Evolutionary conservation across 1,140 invertebrate genomes (phyloP).

Genomic region (Metopolophium dirhodum): DNA sequence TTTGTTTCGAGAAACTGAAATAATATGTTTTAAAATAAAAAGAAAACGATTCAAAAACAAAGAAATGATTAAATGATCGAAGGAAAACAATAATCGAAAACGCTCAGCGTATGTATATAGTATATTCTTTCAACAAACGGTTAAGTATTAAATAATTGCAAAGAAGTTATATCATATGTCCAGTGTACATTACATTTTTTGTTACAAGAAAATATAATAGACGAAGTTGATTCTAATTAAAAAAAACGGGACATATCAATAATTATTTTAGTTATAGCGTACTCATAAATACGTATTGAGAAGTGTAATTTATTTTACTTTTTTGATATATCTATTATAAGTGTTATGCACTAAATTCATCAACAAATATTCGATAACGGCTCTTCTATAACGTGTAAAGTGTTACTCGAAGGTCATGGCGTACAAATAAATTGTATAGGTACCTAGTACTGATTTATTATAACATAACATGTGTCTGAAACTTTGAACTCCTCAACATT

Average conservation of each 20-base stretch:
- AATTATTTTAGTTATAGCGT: background rate
- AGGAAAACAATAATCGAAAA: constrained; percentile 1
- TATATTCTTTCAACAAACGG: background rate
- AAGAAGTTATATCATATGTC: background rate
- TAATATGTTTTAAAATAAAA: constrained; percentile 36
- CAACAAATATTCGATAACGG: background rate
- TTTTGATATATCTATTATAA: background rate
- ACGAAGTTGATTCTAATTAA: background rate
- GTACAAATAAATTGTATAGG: background rate
- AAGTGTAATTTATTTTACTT: background rate
- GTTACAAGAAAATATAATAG: background rate
- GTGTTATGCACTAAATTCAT: background rate
- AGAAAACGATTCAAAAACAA: background rate
- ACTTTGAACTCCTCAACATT: background rate
- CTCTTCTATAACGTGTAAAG: background rate
- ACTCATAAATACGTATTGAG: background rate
- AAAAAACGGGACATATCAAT: background rate
- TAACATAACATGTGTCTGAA: background rate
- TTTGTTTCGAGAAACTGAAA: background rate
- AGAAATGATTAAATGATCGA: background rate
- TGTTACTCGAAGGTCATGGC: background rate
- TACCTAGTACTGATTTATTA: background rate
- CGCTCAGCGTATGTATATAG: background rate
- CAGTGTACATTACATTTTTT: background rate
- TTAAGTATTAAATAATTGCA: background rate